Evolutionary conservation across 1,140 invertebrate species (phyloP).

Genomic region (Lordiphosa collinella): DNA sequence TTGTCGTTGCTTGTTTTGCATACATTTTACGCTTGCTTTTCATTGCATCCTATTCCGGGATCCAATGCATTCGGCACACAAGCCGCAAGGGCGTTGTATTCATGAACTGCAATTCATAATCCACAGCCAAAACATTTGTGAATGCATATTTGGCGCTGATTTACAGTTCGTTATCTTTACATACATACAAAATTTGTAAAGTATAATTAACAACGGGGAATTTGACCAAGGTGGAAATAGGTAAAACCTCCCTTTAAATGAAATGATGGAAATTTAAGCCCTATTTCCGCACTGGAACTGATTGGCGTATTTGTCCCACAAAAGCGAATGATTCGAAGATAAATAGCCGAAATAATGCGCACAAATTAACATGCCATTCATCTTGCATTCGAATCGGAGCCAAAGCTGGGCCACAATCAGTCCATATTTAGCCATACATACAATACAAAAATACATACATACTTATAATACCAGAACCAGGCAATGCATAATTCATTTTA

Average conservation of each 20-base stretch:
- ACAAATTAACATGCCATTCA: conserved; percentile 59
- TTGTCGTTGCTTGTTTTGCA: too few species aligned
- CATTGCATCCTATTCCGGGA: conserved; percentile 11
- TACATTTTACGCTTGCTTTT: too few species aligned
- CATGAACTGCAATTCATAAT: conserved; percentile 31
- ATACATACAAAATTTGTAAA: too few species aligned
- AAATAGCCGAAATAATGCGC: conserved; percentile 51
- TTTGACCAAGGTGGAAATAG: conserved; percentile 35
- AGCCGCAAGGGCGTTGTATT: conserved; percentile 1
- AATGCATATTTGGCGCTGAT: too few species aligned
- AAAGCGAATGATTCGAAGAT: conserved; percentile 19
- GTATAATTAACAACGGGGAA: conserved; percentile 3
- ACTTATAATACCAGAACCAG: conserved; percentile 16
- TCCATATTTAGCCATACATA: conserved; percentile 4
- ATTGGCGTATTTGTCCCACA: not conserved
- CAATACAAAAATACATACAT: conserved; percentile 17
- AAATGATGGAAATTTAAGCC: not conserved
- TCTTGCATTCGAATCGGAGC: conserved; percentile 6
- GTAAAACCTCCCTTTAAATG: conserved; percentile 25
- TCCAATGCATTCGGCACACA: conserved; percentile 29
- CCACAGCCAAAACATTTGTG: conserved; percentile 24
- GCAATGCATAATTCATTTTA: conserved; percentile 74
- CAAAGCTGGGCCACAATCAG: conserved; percentile 23
- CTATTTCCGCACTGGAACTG: too few species aligned
- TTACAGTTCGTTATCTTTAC: too few species aligned